Base-by-base conservation (phyloP, 2,113 vertebrate genomes). In the Melanostigma gelatinosum region DNA sequence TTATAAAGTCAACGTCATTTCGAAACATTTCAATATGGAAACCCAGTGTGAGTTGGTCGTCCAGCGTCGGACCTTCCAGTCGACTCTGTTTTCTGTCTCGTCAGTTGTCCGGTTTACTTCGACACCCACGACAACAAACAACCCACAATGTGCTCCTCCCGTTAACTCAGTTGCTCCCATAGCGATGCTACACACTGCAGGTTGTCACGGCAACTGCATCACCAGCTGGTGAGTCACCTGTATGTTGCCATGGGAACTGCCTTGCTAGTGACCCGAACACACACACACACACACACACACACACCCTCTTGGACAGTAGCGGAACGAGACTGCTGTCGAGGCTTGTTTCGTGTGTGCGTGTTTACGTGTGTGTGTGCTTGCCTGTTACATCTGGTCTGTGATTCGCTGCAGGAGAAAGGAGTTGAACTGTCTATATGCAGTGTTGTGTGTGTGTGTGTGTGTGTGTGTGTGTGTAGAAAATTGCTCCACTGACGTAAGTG, bases 211-310 rank as follows among this genome's bases (percentile, higher is more conserved):
- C 91, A 92, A 90, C 93, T 84, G 74, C 87, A 91, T 91, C 60
- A 83, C 81, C 63, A 46, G 79, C 57, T 64, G 83, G 75, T 91
- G 88, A 87, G 85, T 93, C 93, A 91, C 92, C 73, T 94, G 93
- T 82, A 89, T 22, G 95, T 95, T 94, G 81, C 92, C 91, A 94
- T 94, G 90, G 93, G 84, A 90, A 94, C 91, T 90, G 88, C 74
- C 74, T 79, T 81, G 83, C 75, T 83, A 83, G 87, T 85, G 86
- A 84, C 90, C 79, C 40, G 82, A 24, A 24, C 55, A 55, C 1
- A 34, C 38, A 29, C 13, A 32, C 32, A 32, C 32, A 32, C 29
- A 32, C 29, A 32, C 32, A 32, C 5, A 32, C 18, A 12, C 18
- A 18, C 13, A 20, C 15, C 52, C 42, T 77, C 61, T 50, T 65